phyloP scores from a whole-genome alignment of 1,140 invertebrate genomes.

The Melanaphis sacchari region DNA sequence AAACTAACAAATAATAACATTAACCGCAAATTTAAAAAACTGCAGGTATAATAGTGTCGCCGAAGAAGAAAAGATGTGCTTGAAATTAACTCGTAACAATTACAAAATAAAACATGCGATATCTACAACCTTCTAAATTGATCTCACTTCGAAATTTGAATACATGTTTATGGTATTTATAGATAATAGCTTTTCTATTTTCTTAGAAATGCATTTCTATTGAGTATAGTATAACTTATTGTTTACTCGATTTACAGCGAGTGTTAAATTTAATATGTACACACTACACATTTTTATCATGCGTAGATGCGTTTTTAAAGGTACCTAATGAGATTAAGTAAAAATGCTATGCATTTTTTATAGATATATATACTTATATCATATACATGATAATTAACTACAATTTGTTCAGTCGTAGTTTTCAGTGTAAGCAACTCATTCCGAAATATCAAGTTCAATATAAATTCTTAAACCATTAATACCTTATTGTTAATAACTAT shows the following conservation, averaged over 20 bases:
- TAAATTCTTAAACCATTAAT: not conserved
- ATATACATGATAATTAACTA: not conserved
- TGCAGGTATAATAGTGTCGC: not conserved
- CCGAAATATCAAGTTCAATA: conserved; percentile 4
- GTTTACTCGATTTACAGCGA: not conserved
- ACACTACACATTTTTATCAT: not conserved
- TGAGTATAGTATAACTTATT: not conserved
- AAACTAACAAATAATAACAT: not conserved
- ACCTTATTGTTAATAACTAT: not conserved
- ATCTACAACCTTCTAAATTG: not conserved
- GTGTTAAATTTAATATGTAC: not conserved
- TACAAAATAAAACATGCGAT: not conserved
- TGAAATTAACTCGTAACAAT: not conserved
- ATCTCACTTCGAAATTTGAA: not conserved
- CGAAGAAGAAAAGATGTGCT: not conserved
- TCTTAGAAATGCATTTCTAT: not conserved
- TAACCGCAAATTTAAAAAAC: not conserved
- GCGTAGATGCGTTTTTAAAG: not conserved
- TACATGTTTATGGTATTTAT: not conserved
- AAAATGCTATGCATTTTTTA: no score
- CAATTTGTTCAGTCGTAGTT: not conserved
- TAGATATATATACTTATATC: not conserved
- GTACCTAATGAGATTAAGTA: not conserved
- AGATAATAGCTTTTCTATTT: not conserved
- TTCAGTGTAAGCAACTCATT: not conserved